Conservation (phyloP, 2,888 invertebrate genomes). For the Heliconius aoede region DNA sequence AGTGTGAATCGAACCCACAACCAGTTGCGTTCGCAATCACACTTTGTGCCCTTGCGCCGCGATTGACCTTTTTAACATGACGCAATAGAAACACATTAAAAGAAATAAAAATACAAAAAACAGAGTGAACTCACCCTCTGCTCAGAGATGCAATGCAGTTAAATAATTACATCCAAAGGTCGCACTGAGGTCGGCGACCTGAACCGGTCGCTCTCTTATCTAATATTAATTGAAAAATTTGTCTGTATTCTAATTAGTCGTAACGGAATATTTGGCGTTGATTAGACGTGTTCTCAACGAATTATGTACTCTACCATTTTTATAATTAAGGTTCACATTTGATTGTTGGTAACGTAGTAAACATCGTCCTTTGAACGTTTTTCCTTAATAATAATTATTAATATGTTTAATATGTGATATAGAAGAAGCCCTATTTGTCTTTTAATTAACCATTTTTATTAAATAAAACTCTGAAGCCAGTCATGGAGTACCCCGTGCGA, state of each 20-base stretch:
- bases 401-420: background rate
- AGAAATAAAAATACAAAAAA: too few relatives aligned
- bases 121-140: background rate
- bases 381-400: constrained; percentile 11
- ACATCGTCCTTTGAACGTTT: background rate
- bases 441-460: background rate
- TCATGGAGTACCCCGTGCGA: too few relatives aligned
- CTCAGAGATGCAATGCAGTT: constrained; percentile 25
- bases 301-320: background rate
- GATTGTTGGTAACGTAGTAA: background rate
- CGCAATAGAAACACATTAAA: too few relatives aligned
- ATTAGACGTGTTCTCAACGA: constrained; percentile 20
- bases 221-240: constrained; percentile 48
- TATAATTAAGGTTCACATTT: background rate
- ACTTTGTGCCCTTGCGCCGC: too few relatives aligned
- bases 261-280: constrained; percentile 48
- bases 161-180: constrained; percentile 35
- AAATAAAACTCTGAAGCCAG: too few relatives aligned
- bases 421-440: background rate
- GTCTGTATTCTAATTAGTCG: constrained; percentile 51
- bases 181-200: constrained; percentile 40
- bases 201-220: constrained; percentile 48
- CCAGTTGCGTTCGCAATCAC: too few relatives aligned
- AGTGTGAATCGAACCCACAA: too few relatives aligned
- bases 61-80: too few relatives aligned